Conservation (phyloP, 2,113 vertebrate species). For the Chauna torquata region DNA sequence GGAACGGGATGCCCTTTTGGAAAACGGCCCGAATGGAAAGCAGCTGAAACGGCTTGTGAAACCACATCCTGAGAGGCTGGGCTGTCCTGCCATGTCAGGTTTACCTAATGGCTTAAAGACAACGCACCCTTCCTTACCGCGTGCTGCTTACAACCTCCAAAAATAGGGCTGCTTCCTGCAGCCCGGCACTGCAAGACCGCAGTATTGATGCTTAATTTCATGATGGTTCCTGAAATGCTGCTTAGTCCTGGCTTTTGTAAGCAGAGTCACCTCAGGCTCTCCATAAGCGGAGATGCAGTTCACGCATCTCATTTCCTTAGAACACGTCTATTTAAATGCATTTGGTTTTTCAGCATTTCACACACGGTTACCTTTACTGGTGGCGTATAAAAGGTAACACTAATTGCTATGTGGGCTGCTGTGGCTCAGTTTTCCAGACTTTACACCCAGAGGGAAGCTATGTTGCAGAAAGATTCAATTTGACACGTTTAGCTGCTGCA, state of each 20-base stretch:
- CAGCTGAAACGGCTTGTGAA: neutral
- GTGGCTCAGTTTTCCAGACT: neutral
- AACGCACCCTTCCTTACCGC: neutral
- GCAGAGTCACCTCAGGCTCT: neutral
- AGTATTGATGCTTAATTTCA: neutral
- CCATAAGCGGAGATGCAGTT: neutral
- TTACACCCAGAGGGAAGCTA: neutral
- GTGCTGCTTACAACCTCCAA: neutral
- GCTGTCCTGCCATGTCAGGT: neutral
- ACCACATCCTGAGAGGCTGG: conserved; percentile 5
- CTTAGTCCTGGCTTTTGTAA: neutral
- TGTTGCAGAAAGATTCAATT: neutral
- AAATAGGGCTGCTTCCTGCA: neutral
- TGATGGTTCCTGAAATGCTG: neutral
- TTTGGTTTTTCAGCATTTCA: neutral
- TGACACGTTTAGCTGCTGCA: neutral
- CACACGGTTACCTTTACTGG: neutral
- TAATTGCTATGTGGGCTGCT: neutral
- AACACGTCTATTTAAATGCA: neutral
- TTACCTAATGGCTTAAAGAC: neutral
- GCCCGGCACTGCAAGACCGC: neutral
- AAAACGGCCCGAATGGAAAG: neutral
- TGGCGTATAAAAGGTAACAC: neutral
- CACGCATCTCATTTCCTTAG: neutral
- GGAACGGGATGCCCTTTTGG: neutral